Evolutionary conservation across 1,140 invertebrate species (phyloP).

Genomic region (Brachionus rotundiformis): DNA sequence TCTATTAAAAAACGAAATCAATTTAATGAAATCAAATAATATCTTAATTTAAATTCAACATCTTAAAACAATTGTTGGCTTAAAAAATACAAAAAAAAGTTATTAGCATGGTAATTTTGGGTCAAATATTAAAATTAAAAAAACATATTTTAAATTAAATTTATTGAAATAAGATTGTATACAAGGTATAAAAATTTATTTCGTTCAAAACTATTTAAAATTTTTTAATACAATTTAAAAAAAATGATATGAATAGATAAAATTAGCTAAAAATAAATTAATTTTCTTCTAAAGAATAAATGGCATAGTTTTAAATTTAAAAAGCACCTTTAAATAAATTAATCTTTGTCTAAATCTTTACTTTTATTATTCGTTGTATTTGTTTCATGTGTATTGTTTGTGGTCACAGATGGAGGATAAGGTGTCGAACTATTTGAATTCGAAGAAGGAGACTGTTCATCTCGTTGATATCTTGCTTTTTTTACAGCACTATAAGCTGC

Average conservation of each 20-base stretch:
- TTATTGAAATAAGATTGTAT: background rate
- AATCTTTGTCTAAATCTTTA: background rate
- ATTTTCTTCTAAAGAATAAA: background rate
- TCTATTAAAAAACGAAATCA: no score
- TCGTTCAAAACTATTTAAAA: background rate
- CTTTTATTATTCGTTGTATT: background rate
- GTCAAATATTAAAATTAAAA: no score
- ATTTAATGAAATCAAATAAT: no score
- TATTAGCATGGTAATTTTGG: no score
- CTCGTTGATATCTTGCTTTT: slow-evolving; percentile 47
- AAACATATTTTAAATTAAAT: no score
- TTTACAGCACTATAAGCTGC: slow-evolving; percentile 60
- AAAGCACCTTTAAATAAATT: slow-evolving; percentile 28
- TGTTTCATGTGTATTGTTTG: slow-evolving; percentile 30
- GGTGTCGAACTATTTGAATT: background rate
- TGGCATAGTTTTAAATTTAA: background rate
- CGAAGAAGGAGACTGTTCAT: slow-evolving; percentile 24
- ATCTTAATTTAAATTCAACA: no score
- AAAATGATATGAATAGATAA: background rate
- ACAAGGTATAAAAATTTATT: background rate
- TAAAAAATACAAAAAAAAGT: no score
- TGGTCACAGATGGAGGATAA: slow-evolving; percentile 9
- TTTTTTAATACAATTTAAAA: background rate
- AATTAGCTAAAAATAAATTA: slow-evolving; percentile 12
- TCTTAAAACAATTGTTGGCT: no score